Evolutionary conservation across 2,888 invertebrate genomes (phyloP), one percentile per base, ranked within the genome.

Genomic region (Meteorus colon): DNA sequence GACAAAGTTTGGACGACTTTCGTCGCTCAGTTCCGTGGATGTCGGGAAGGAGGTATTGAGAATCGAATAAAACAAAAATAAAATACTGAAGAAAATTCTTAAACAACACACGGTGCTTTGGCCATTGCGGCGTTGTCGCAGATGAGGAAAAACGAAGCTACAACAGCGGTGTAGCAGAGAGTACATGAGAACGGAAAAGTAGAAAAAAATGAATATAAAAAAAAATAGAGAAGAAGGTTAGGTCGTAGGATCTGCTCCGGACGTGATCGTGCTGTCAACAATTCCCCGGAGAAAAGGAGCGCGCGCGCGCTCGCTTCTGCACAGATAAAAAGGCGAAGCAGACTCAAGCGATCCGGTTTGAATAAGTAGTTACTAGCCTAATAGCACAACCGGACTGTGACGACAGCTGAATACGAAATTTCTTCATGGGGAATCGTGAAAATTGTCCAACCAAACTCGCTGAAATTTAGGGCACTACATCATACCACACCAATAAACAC

Each of bases 331-430:
- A 41, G 19, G 19, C 66, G 73, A 81, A 77, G 72, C 72, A 81
- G 81, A 83, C 82, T 84, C 83, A 79, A 83, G 81, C 84, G 84
- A 86, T 87, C 81, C 85, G 82, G 86, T 85, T 86, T 87, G 88
- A 88, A 88, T 88, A 87, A 87, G 86, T 87, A 88, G 88, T 88
- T 86, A 87, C 85, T 82, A 80, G 84, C 82, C 85, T 87, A 87
- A 88, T 87, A 85, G 86, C 82, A 82, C 83, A 83, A 83, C 85
- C 80, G 87, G 85, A 86, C 85, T 82, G 79, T 82, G 83, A 86
- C 86, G 86, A 79, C 79, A 69, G 77, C 78, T 82, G 87, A 88
- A 87, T 88, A 86, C 87, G 74, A 78, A 87, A 86, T 87, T 82
- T 8, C 2, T 55, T 55, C n/a, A 19, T 19, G 55, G n/a, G 19